These are phyloP conservation scores for Reinhardtius hippoglossoides DNA, from an alignment of 2,113 vertebrate species.

Conservation along the genomic window DNA sequence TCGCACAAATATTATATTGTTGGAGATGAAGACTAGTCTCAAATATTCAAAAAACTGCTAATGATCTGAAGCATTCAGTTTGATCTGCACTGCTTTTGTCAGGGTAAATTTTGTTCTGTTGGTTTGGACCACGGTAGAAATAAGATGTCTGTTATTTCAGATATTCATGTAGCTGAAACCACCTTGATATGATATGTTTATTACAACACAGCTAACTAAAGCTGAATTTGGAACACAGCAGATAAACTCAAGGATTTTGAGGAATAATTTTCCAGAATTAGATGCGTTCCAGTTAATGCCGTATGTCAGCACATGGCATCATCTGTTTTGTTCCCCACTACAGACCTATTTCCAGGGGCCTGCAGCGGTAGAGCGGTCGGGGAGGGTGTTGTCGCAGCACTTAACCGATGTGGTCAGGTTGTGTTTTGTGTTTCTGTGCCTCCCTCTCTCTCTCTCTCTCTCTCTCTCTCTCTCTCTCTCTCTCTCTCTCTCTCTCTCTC, in stretches of 20 bases:
- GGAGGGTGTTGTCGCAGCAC: conserved; percentile 32
- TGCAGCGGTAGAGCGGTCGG: conserved; percentile 25
- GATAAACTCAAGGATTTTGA: neutral
- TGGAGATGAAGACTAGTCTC: too few relatives aligned
- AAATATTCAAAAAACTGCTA: too few relatives aligned
- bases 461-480: too few relatives aligned
- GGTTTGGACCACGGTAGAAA: too few relatives aligned
- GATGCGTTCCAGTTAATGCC: conserved; percentile 10
- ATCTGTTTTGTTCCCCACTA: conserved; percentile 41
- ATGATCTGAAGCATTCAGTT: too few relatives aligned
- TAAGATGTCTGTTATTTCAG: neutral
- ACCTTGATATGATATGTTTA: neutral
- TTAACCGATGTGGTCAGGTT: conserved; percentile 24
- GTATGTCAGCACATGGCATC: conserved; percentile 44
- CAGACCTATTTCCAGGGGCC: conserved; percentile 32
- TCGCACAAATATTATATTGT: too few relatives aligned
- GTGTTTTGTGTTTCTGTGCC: neutral
- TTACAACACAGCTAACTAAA: neutral
- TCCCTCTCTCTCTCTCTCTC: too few relatives aligned
- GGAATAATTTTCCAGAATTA: neutral
- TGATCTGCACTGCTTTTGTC: neutral
- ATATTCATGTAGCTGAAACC: neutral
- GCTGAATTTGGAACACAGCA: neutral
- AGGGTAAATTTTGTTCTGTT: too few relatives aligned
- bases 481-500: too few relatives aligned